Conservation (phyloP, 2,113 vertebrate genomes). For the Albula goreensis region DNA sequence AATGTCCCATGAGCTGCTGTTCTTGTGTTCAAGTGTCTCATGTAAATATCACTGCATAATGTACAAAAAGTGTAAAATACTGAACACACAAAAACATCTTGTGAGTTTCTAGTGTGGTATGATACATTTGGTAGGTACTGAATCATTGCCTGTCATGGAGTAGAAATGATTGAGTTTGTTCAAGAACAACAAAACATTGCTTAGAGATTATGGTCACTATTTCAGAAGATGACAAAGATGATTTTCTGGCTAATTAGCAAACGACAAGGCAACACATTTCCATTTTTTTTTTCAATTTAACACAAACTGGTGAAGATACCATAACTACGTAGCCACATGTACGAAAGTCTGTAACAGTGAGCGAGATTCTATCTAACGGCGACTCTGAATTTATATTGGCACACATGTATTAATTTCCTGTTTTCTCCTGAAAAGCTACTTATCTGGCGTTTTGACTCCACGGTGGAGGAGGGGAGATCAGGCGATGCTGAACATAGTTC, state of each 20-base stretch:
- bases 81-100: background rate
- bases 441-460: no score
- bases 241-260: background rate
- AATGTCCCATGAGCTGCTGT: background rate
- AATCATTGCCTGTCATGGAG: background rate
- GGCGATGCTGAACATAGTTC: constrained; percentile 39
- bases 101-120: background rate
- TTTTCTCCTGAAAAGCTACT: background rate
- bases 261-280: background rate
- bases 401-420: background rate
- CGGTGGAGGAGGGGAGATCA: constrained; percentile 19
- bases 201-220: background rate
- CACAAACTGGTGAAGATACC: background rate
- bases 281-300: background rate
- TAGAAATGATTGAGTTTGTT: background rate
- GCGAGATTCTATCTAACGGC: background rate
- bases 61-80: background rate
- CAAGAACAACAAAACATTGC: background rate
- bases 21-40: background rate
- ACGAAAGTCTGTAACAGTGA: background rate
- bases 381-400: background rate
- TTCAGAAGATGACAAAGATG: background rate
- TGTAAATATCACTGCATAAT: background rate
- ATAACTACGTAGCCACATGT: background rate
- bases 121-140: background rate